Evolutionary conservation across 2,888 invertebrate species (phyloP), one percentile per base, ranked within the genome.

Genomic region (Dugesia japonica): DNA sequence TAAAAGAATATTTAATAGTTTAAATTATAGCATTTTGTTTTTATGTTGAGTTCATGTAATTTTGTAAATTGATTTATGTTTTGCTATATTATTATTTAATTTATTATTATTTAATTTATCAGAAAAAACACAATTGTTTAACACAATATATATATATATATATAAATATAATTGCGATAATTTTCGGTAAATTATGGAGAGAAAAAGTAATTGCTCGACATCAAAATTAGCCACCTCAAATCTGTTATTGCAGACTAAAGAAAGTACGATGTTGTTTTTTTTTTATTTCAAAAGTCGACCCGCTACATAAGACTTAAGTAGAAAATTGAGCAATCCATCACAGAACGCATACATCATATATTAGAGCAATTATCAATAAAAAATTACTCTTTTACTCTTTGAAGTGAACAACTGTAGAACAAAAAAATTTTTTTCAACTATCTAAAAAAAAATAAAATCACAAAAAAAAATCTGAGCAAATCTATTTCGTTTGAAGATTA

Each of bases 401-500:
- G 56, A 56, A 56, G 56, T 56, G 56, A 56, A 56, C 56, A 56
- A 56, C 56, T 56, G 17, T 56, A n/a, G 23, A 31, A 56, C 4
- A 56, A 56, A n/a, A n/a, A n/a, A n/a, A n/a, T n/a, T n/a, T n/a
- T 56, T 56, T 56, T 56, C 9, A 56, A 56, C 56, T 56, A 56
- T n/a, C 56, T 56, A 13, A 56, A 56, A 56, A 56, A 4, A 56
- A 4, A 31, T 7, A 31, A 56, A 56, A 56, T n/a, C 56, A 23
- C n/a, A n/a, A n/a, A n/a, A n/a, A n/a, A n/a, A n/a, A n/a, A n/a
- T n/a, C n/a, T n/a, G n/a, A 56, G 56, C 31, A 56, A 56, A 56
- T 56, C 56, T 56, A n/a, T 56, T 56, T n/a, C 56, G 56, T 56
- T 56, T 56, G 56, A 56, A 56, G 56, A 56, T 56, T 56, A 56